Conservation (phyloP, 2,113 vertebrate species). For the Lampris incognitus region DNA sequence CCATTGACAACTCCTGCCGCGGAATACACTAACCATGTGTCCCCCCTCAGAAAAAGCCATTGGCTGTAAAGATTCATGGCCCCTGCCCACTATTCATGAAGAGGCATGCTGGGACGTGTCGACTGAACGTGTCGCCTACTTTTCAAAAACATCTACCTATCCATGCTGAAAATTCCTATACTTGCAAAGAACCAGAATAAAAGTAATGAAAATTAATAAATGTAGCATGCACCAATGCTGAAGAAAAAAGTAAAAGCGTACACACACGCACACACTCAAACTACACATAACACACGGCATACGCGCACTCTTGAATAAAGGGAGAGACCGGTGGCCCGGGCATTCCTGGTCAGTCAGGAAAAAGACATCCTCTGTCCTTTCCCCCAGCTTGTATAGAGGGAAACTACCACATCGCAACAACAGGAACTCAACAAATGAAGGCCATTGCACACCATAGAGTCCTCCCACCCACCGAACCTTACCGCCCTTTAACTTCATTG, state of each 20-base stretch:
- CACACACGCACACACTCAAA: slow-evolving; percentile 8
- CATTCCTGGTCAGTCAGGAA: slow-evolving; percentile 72
- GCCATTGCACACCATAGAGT: slow-evolving; percentile 44
- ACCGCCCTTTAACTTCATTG: slow-evolving; percentile 44
- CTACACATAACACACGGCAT: neutral
- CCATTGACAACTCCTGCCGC: slow-evolving; percentile 79
- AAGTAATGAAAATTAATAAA: too few relatives aligned
- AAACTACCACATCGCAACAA: slow-evolving; percentile 76
- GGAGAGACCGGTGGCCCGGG: slow-evolving; percentile 44
- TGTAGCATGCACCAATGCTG: too few relatives aligned
- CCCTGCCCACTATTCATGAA: slow-evolving; percentile 45
- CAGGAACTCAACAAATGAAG: slow-evolving; percentile 76
- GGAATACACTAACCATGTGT: slow-evolving; percentile 63
- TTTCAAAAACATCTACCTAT: too few relatives aligned
- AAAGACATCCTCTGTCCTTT: slow-evolving; percentile 76
- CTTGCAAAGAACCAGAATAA: too few relatives aligned
- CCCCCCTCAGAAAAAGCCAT: slow-evolving; percentile 56
- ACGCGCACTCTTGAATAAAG: slow-evolving; percentile 14
- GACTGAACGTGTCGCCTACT: slow-evolving; percentile 20
- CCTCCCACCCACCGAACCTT: neutral
- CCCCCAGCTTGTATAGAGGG: slow-evolving; percentile 50
- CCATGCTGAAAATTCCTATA: too few relatives aligned
- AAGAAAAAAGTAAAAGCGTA: too few relatives aligned
- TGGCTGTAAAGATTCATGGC: slow-evolving; percentile 64
- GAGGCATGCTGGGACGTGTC: slow-evolving; percentile 77